These are phyloP conservation scores for Pristionchus maxplancki DNA, from an alignment of 2,888 invertebrate species.

Conservation along the genomic window DNA sequence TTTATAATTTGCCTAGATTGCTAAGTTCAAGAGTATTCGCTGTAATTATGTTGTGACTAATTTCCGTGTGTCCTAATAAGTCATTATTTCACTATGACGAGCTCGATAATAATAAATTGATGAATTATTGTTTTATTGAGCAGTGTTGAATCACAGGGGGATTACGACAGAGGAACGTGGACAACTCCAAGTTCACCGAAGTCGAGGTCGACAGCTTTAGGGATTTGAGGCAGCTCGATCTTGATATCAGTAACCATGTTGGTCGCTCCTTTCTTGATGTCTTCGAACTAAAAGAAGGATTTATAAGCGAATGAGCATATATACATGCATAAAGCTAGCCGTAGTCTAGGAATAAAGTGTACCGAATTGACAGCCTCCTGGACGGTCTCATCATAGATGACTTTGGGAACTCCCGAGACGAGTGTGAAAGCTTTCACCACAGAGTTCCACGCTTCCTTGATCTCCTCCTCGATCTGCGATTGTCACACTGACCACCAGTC, in stretches of 20 bases:
- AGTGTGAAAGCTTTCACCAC: not conserved
- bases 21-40: slow-evolving; percentile 2
- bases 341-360: not conserved
- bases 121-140: slow-evolving; percentile 24
- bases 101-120: not conserved
- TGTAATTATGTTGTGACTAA: slow-evolving; percentile 24
- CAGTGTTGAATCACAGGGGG: not conserved
- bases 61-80: not conserved
- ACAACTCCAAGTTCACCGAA: not conserved
- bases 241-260: slow-evolving; percentile 2
- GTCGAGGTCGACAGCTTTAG: not conserved
- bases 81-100: not conserved
- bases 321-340: not conserved
- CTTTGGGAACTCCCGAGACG: not conserved
- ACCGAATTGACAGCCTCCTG: slow-evolving; percentile 10
- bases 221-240: not conserved
- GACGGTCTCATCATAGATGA: slow-evolving; percentile 21
- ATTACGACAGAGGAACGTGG: not conserved
- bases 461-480: not conserved
- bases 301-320: not conserved
- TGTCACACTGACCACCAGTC: too few relatives aligned
- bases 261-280: not conserved
- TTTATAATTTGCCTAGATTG: slow-evolving; percentile 17
- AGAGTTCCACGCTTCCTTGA: not conserved
- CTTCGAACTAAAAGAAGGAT: not conserved